Evolutionary conservation across 2,888 invertebrate species (phyloP).

Genomic region (Malthinus flaveolus): DNA sequence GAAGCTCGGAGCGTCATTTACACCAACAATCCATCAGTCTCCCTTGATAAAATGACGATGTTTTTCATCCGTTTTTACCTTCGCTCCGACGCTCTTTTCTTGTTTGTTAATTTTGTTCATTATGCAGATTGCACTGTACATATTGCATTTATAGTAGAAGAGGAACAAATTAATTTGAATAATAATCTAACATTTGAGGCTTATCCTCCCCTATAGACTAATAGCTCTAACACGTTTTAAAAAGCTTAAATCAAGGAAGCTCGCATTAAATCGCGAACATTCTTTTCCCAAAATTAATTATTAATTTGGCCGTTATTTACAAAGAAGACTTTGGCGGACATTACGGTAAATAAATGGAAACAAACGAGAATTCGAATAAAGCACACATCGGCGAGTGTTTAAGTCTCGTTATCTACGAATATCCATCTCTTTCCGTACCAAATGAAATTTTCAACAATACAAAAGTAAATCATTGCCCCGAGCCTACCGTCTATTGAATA

Average conservation of each 20-base stretch:
- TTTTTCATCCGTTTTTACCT: constrained; percentile 39
- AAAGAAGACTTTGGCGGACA: too few relatives aligned
- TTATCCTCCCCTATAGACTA: background rate
- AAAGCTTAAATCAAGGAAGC: too few relatives aligned
- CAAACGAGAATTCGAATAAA: background rate
- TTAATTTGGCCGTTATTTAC: too few relatives aligned
- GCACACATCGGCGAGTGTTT: background rate
- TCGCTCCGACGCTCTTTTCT: constrained; percentile 15
- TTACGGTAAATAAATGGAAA: background rate
- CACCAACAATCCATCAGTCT: constrained; percentile 43
- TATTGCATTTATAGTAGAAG: constrained; percentile 19
- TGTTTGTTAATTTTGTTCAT: constrained; percentile 24
- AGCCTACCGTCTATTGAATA: background rate
- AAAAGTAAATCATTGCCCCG: background rate
- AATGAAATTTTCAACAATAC: constrained; percentile 3
- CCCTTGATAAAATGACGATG: constrained; percentile 39
- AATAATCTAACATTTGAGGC: constrained; percentile 9
- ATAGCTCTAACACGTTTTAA: too few relatives aligned
- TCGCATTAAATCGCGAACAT: too few relatives aligned
- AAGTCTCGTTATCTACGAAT: constrained; percentile 1
- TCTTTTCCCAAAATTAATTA: too few relatives aligned
- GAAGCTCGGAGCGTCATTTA: constrained; percentile 44
- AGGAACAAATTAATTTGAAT: constrained; percentile 24
- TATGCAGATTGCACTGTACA: constrained; percentile 23
- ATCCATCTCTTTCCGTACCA: background rate